Percentiles rank a stretch among this genome's conserved stretches.
Evolutionary conservation across 2,888 invertebrate species (phyloP).

Genomic region (Oeneis ivallda): DNA sequence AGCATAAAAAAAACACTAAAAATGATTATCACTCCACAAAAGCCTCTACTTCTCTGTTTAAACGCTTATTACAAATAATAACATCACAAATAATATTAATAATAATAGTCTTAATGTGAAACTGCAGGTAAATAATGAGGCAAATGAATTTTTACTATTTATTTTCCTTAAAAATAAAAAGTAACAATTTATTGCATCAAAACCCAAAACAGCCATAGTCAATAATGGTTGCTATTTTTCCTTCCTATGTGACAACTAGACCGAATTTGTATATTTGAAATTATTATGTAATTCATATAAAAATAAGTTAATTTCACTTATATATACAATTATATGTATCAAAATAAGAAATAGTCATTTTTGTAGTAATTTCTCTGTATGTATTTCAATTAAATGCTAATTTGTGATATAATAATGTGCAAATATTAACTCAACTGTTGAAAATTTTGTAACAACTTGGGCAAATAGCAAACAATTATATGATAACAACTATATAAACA

Average conservation of each 20-base stretch:
- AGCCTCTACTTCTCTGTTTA: neutral
- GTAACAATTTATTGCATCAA: neutral
- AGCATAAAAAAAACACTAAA: too few species aligned
- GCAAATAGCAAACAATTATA: neutral
- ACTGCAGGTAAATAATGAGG: neutral
- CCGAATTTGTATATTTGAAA: too few species aligned
- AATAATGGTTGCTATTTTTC: neutral
- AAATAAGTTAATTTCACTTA: too few species aligned
- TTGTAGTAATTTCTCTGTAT: neutral
- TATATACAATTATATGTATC: neutral
- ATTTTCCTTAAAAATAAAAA: neutral
- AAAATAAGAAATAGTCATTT: neutral
- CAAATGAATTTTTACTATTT: neutral
- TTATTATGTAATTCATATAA: too few species aligned
- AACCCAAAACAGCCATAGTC: neutral
- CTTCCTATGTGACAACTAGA: neutral
- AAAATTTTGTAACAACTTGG: conserved; percentile 2
- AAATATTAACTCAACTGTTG: conserved; percentile 17
- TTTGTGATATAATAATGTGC: neutral
- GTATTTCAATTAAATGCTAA: neutral
- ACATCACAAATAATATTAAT: too few species aligned
- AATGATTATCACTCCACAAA: neutral
- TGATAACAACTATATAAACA: conserved; percentile 13
- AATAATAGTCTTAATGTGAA: neutral
- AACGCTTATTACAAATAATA: neutral